Evolutionary conservation across 1,140 invertebrate genomes (phyloP).

Genomic region (Paraescarpia echinospica): DNA sequence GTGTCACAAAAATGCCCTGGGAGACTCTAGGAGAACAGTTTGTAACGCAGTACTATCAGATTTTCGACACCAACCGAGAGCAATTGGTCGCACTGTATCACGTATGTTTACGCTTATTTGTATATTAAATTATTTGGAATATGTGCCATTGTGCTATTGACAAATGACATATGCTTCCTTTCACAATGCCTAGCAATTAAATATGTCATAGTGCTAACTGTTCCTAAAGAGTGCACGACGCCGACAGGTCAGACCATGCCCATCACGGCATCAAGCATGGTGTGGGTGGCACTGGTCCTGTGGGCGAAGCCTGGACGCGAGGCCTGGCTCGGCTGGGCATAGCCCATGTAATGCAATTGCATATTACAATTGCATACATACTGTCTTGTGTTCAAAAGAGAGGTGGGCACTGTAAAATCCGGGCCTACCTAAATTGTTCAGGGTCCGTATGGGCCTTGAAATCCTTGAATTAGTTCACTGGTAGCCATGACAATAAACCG

Average conservation of each 20-base stretch:
- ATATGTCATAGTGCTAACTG: neutral
- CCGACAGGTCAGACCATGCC: neutral
- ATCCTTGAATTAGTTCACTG: no score
- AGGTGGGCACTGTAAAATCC: no score
- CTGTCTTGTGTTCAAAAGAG: no score
- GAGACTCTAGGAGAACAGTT: conserved; percentile 13
- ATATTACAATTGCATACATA: no score
- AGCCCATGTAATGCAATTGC: no score
- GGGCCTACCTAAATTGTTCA: no score
- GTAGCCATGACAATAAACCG: no score
- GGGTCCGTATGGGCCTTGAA: no score
- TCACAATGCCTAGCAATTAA: neutral
- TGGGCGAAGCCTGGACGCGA: no score
- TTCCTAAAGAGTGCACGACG: neutral
- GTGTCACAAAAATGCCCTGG: conserved; percentile 1
- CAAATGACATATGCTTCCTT: neutral
- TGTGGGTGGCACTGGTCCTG: no score
- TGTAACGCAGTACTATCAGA: conserved; percentile 11
- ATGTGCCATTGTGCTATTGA: neutral
- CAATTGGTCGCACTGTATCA: conserved; percentile 2
- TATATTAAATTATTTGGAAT: neutral
- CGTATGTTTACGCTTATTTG: neutral
- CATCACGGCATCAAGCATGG: neutral
- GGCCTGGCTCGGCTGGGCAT: no score
- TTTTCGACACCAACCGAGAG: conserved; percentile 13